Percentiles rank a stretch among this genome's conserved stretches.
Conservation (phyloP, 2,797 vertebrate species). For the Sebastes alutus region DNA sequence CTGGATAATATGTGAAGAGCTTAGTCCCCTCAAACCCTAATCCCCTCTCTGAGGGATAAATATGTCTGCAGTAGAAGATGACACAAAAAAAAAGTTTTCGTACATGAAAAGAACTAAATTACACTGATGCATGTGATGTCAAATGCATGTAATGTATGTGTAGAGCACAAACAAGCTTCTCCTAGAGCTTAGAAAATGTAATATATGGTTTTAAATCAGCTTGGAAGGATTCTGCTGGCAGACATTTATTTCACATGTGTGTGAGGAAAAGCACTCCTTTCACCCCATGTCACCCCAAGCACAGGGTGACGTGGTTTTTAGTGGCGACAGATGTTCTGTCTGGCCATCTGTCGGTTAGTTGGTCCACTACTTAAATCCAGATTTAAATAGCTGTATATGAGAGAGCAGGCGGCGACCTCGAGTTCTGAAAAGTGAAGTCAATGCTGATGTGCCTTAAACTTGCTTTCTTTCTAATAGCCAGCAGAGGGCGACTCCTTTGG, state of each 20-base stretch:
- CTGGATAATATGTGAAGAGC: slow-evolving; percentile 44
- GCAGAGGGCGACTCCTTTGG: too few species aligned
- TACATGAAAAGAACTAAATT: slow-evolving; percentile 1
- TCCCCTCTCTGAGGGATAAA: slow-evolving; percentile 28
- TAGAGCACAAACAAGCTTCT: background rate
- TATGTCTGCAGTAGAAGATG: slow-evolving; percentile 7
- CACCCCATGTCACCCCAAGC: background rate
- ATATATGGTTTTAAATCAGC: background rate
- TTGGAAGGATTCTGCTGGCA: background rate
- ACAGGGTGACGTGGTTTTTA: background rate
- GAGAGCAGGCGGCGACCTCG: too few species aligned
- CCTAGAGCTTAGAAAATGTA: background rate
- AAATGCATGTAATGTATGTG: background rate
- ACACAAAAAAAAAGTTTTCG: background rate
- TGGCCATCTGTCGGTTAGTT: background rate
- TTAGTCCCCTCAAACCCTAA: slow-evolving; percentile 32
- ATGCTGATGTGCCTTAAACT: too few species aligned
- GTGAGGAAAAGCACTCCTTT: background rate
- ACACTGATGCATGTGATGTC: background rate
- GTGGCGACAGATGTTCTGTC: background rate
- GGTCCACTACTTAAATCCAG: background rate
- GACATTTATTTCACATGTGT: background rate
- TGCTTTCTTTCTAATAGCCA: too few species aligned
- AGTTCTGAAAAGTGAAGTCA: too few species aligned
- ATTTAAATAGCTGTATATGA: too few species aligned